Conservation (phyloP, 1,140 invertebrate species). For the Drosophila virilis region DNA sequence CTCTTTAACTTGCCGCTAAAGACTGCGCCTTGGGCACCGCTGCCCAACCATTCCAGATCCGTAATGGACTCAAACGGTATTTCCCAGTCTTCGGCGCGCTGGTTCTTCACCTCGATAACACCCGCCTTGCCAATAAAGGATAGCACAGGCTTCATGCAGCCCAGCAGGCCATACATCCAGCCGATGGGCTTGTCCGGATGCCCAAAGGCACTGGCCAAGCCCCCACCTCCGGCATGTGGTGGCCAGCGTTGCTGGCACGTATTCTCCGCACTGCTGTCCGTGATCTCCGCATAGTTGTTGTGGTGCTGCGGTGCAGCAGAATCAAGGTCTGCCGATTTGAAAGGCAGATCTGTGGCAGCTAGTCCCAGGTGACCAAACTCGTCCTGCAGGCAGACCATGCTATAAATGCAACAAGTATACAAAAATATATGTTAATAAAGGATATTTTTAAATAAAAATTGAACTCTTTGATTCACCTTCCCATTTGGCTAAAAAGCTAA, state of each 20-base stretch:
- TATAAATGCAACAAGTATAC: constrained; percentile 52
- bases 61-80: constrained; percentile 97
- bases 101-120: constrained; percentile 78
- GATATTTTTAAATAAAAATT: neutral
- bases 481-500: no score
- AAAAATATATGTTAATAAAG: neutral
- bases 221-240: constrained; percentile 72
- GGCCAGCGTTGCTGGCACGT: constrained; percentile 84
- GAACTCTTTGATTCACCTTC: no score
- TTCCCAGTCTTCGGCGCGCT: constrained; percentile 93
- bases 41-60: constrained; percentile 96
- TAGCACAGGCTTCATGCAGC: constrained; percentile 93
- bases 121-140: constrained; percentile 92
- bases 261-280: constrained; percentile 82
- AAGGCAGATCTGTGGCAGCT: constrained; percentile 81
- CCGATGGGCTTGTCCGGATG: constrained; percentile 86
- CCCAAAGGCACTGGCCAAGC: constrained; percentile 63
- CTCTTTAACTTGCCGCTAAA: constrained; percentile 94
- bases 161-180: constrained; percentile 93
- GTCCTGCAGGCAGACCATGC: constrained; percentile 89
- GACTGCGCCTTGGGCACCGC: constrained; percentile 98
- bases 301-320: constrained; percentile 56
- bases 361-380: constrained; percentile 86
- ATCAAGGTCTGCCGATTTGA: constrained; percentile 76
- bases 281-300: constrained; percentile 79